Evolutionary conservation across 2,797 vertebrate species (phyloP).

Genomic region (Hippopotamyrus pictus): DNA sequence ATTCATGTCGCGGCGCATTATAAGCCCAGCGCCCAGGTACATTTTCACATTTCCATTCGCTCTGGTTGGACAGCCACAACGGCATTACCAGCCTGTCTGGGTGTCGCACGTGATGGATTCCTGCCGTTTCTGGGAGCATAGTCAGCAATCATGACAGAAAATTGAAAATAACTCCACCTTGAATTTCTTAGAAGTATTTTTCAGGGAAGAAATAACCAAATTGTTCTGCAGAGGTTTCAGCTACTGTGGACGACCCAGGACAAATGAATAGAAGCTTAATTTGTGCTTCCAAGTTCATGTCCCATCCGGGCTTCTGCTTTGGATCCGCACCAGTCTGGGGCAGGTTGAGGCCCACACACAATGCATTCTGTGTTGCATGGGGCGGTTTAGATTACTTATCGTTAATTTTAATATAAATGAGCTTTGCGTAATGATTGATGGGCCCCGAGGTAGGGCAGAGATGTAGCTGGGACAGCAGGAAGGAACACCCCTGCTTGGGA

Average conservation of each 20-base stretch:
- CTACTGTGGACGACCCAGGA: constrained; percentile 41
- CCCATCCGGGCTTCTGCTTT: constrained; percentile 57
- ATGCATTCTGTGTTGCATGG: constrained; percentile 61
- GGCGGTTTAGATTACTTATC: constrained; percentile 52
- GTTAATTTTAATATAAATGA: constrained; percentile 76
- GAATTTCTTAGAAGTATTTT: neutral
- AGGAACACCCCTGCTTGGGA: constrained; percentile 57
- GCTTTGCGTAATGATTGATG: constrained; percentile 60
- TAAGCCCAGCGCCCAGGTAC: constrained; percentile 15
- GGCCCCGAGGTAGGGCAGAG: constrained; percentile 54
- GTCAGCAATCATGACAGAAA: constrained; percentile 25
- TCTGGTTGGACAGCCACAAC: neutral
- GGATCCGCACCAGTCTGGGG: constrained; percentile 43
- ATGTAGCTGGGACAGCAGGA: constrained; percentile 41
- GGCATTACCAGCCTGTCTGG: constrained; percentile 31
- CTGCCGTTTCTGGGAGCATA: constrained; percentile 38
- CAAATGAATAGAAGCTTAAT: constrained; percentile 40
- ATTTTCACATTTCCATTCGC: constrained; percentile 19
- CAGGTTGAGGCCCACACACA: constrained; percentile 37
- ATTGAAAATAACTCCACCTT: constrained; percentile 36
- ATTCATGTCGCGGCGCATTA: constrained; percentile 18
- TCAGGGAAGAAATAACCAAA: constrained; percentile 21
- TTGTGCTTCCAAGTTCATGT: constrained; percentile 38
- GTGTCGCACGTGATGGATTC: constrained; percentile 36
- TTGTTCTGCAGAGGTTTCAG: constrained; percentile 38